Conservation (phyloP, 2,113 vertebrate species). For the Dasyurus viverrinus region DNA sequence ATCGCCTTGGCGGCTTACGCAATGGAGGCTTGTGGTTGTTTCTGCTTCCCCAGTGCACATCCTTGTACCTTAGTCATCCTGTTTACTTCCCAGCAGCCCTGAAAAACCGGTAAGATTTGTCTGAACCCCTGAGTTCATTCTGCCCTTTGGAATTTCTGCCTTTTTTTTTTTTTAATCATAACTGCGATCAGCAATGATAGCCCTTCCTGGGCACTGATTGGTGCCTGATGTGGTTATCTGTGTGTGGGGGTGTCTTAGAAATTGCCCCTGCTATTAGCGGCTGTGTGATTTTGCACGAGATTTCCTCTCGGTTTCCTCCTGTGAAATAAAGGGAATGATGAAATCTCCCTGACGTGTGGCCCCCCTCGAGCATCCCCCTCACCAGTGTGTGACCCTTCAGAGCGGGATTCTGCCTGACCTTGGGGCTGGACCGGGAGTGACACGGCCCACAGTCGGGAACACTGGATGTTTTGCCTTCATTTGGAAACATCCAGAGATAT, state of each 20-base stretch:
- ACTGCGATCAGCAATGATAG: neutral
- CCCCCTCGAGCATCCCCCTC: neutral
- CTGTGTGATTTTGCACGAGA: neutral
- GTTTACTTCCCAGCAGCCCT: neutral
- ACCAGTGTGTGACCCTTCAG: fast-evolving
- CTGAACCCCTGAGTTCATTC: neutral
- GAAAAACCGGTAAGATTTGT: neutral
- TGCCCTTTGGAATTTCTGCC: neutral
- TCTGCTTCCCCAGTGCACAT: neutral
- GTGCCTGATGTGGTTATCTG: neutral
- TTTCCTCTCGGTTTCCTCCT: neutral
- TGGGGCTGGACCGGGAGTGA: fast-evolving
- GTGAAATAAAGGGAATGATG: neutral
- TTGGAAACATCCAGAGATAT: neutral
- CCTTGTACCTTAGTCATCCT: neutral
- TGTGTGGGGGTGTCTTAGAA: too few species aligned
- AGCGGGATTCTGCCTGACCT: neutral
- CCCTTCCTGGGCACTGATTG: neutral
- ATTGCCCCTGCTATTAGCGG: neutral
- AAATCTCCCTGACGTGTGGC: neutral
- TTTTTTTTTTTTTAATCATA: neutral
- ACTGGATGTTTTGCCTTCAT: neutral
- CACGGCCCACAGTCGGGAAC: neutral
- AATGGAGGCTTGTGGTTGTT: neutral
- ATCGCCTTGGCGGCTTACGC: fast-evolving